Conservation (phyloP, 2,797 vertebrate species). For the Bovichtus variegatus region DNA sequence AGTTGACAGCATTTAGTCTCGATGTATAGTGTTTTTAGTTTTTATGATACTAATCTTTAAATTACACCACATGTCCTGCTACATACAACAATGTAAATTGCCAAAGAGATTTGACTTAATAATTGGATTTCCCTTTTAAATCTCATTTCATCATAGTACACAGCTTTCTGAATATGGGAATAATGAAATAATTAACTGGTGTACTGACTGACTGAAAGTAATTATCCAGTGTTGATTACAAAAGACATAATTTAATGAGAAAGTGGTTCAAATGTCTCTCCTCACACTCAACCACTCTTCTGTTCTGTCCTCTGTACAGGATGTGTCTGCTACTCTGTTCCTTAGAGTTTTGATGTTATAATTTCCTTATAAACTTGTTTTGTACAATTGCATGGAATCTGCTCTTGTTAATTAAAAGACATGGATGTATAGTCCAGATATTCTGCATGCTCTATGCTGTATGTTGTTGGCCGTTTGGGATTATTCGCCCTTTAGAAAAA, state of each 20-base stretch:
- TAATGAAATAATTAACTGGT: background rate
- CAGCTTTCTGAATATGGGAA: background rate
- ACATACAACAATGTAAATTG: background rate
- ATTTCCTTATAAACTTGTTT: background rate
- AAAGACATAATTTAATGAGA: background rate
- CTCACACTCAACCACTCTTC: too few species aligned
- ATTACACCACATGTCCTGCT: slow-evolving; percentile 15
- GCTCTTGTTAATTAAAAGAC: background rate
- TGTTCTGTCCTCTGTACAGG: background rate
- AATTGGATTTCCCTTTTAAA: slow-evolving; percentile 18
- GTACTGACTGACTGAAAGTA: background rate
- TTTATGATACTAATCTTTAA: slow-evolving; percentile 7
- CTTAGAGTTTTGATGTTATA: background rate
- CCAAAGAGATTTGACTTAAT: slow-evolving; percentile 6
- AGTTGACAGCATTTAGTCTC: background rate
- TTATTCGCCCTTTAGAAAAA: background rate
- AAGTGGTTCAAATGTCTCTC: too few species aligned
- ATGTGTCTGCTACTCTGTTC: background rate
- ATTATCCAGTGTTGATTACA: background rate
- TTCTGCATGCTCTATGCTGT: background rate
- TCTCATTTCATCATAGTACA: background rate
- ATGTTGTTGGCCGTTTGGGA: background rate
- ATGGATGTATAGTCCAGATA: background rate
- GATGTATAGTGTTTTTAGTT: background rate
- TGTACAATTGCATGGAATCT: background rate